Evolutionary conservation across 1,140 invertebrate species (phyloP).

Genomic region (Brachionus calyciflorus): DNA sequence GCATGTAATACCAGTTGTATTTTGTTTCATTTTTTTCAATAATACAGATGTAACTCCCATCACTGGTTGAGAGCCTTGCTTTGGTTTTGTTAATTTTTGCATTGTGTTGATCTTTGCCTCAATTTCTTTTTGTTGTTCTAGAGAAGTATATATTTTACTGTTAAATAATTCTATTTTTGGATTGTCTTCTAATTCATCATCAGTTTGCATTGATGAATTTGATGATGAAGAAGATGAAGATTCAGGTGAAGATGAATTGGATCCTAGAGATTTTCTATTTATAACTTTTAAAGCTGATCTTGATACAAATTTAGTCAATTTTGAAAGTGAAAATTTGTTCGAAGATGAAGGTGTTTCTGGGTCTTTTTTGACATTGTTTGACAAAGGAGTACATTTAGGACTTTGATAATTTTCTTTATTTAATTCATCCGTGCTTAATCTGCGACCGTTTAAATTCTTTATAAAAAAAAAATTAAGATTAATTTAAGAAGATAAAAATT

Average conservation of each 20-base stretch:
- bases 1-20: neutral
- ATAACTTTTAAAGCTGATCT: slow-evolving; percentile 27
- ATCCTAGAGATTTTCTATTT: neutral
- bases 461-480: neutral
- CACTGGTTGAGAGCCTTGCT: neutral
- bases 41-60: neutral
- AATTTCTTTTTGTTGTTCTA: slow-evolving; percentile 27
- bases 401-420: neutral
- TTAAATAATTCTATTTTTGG: neutral
- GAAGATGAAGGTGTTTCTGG: neutral
- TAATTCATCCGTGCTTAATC: slow-evolving; percentile 20
- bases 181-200: neutral
- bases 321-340: slow-evolving; percentile 5
- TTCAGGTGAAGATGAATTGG: neutral
- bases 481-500: neutral
- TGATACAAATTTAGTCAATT: slow-evolving; percentile 39
- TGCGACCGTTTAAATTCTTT: slow-evolving; percentile 35
- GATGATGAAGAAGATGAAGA: neutral
- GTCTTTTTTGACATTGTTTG: neutral
- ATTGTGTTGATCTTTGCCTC: neutral
- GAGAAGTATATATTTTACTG: neutral
- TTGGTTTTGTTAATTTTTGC: neutral
- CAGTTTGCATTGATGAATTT: slow-evolving; percentile 18
- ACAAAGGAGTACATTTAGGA: neutral
- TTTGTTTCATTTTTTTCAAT: neutral